Evolutionary conservation across 30 jellyfish, hydroid and myxozoan genomes (phyloP), one percentile per base, ranked within the genome.

Genomic region (Sanderia malayensis): DNA sequence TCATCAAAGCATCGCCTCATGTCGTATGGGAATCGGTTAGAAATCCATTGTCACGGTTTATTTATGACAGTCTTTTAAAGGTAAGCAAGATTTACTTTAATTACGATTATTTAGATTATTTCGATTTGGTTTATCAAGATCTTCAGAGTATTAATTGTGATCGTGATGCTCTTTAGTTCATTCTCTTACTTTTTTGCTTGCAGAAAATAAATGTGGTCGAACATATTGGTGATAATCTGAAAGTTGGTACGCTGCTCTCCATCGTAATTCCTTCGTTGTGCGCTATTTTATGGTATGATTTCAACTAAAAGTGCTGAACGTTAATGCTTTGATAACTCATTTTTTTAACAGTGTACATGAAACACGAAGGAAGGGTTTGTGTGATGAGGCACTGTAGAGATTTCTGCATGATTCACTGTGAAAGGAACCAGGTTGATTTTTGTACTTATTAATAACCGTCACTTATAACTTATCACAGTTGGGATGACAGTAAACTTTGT

Each of bases 11-110:
- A 1, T 44, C 90, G 24, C 95, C 97, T 1, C 79, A 37, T 58
- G 33, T 71, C 22, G 97, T 90, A 0, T 90, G 90, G 93, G 94
- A 90, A 27, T 60, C 97, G 3, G 95, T 90, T 7, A 86, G 97
- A 46, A 90, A 90, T 58, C 97, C 97, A 18, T 74, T 83, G 31
- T 90, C 95, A 24, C 55, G 97, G 27, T 74, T 75, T 24, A 75
- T 83, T 22, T 90, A 82, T 41, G 97, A 90, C 65, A 74, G 74
- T 57, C 87, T 82, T 60, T 66, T 90, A 24, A 82, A 83, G 94
- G 97, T 90, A 71, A 8, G 74, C 17, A n/a, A n/a, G n/a, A n/a
- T n/a, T n/a, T n/a, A n/a, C n/a, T n/a, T n/a, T n/a, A n/a, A n/a
- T n/a, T n/a, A n/a, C n/a, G n/a, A n/a, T n/a, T n/a, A n/a, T n/a